Evolutionary conservation across 2,113 vertebrate genomes (phyloP).

Genomic region (Neofelis nebulosa): DNA sequence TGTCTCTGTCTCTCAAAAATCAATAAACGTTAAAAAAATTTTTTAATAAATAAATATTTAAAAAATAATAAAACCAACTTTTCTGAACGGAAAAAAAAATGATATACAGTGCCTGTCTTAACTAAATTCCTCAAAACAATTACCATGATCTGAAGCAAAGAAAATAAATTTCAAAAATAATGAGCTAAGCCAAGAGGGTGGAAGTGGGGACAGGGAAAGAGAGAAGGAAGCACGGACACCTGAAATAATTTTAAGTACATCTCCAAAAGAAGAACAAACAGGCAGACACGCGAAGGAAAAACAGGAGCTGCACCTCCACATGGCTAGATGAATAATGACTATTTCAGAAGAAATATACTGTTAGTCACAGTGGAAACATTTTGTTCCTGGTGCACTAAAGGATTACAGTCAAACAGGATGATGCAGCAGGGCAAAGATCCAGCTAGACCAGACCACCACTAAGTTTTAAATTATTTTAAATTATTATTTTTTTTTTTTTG

Average conservation of each 20-base stretch:
- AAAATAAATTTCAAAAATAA: conserved; percentile 36
- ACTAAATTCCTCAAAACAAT: not conserved
- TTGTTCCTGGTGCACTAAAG: not conserved
- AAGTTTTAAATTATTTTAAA: not conserved
- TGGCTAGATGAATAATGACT: not conserved
- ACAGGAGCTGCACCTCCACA: not conserved
- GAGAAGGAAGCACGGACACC: not conserved
- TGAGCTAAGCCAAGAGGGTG: not conserved
- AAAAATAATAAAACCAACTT: not conserved
- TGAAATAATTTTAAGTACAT: not conserved
- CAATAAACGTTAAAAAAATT: too few species aligned
- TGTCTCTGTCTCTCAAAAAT: too few species aligned
- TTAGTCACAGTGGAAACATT: not conserved
- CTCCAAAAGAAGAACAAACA: not conserved
- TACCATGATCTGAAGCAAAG: not conserved
- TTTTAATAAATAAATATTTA: too few species aligned
- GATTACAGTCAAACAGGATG: not conserved
- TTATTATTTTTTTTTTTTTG: too few species aligned
- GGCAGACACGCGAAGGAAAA: not conserved
- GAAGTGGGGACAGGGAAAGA: not conserved
- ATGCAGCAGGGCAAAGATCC: not conserved
- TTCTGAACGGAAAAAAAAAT: not conserved
- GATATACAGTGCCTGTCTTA: not conserved
- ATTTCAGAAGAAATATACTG: not conserved
- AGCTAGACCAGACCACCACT: not conserved